phyloP scores from a whole-genome alignment of 2,797 vertebrate genomes.

The Lophius americanus region DNA sequence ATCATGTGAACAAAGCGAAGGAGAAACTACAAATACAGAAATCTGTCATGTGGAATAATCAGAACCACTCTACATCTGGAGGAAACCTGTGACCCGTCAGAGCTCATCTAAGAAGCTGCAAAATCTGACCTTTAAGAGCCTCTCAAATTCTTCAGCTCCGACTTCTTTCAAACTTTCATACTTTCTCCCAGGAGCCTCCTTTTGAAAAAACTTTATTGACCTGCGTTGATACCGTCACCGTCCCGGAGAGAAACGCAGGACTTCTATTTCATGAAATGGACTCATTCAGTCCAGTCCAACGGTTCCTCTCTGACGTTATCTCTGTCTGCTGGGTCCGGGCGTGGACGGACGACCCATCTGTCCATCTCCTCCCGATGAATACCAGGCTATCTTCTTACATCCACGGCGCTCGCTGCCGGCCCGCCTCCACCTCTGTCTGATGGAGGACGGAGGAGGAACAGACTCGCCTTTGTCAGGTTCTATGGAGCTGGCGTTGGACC shows the following conservation, averaged over 20 bases:
- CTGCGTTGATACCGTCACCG: background rate
- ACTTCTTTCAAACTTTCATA: too few relatives aligned
- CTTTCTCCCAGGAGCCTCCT: background rate
- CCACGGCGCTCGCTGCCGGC: constrained; percentile 50
- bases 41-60: too few relatives aligned
- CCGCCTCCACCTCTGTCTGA: constrained; percentile 45
- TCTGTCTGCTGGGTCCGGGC: constrained; percentile 49
- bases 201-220: constrained; percentile 9
- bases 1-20: too few relatives aligned
- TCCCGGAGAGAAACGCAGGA: constrained; percentile 14
- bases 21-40: too few relatives aligned
- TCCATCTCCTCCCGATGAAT: constrained; percentile 52
- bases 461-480: constrained; percentile 56
- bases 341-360: constrained; percentile 61
- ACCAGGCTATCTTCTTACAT: constrained; percentile 66
- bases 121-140: background rate
- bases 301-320: constrained; percentile 39
- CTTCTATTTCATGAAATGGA: constrained; percentile 16
- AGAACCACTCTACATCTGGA: too few relatives aligned
- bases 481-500: too few relatives aligned
- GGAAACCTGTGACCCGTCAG: too few relatives aligned
- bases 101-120: background rate
- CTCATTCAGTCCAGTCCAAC: constrained; percentile 26
- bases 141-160: too few relatives aligned
- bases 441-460: constrained; percentile 39